A percentile compares a stretch with the other conserved stretches of the same genome.
Evolutionary conservation across 2,113 vertebrate genomes (phyloP).

Genomic region (Chlorodrepanis virens): DNA sequence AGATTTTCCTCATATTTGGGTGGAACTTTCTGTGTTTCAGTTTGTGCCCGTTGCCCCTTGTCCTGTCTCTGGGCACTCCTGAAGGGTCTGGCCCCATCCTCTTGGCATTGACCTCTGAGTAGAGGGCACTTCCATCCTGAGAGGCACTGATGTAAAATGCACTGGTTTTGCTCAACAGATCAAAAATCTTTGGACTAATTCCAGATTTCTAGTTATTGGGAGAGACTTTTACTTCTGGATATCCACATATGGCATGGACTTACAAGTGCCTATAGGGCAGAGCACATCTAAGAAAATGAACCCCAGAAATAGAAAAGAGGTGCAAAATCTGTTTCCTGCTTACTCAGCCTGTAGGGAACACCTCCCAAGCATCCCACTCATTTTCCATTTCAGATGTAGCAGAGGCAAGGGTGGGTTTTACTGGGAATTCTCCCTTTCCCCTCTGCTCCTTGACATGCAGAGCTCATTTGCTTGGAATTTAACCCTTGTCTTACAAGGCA

Average conservation of each 20-base stretch:
- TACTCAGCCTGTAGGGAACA: background rate
- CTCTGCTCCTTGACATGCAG: background rate
- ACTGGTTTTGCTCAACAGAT: background rate
- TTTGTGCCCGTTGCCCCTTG: background rate
- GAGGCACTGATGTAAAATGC: background rate
- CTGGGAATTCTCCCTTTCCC: background rate
- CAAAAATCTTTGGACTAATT: background rate
- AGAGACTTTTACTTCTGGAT: background rate
- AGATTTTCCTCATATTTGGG: background rate
- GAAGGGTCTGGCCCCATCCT: background rate
- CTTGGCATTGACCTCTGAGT: background rate
- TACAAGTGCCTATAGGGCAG: background rate
- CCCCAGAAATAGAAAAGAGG: background rate
- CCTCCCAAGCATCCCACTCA: background rate
- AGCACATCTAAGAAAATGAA: background rate
- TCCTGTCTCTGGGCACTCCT: background rate
- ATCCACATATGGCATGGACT: background rate
- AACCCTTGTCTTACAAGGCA: background rate
- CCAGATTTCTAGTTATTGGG: background rate
- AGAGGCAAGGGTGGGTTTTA: background rate
- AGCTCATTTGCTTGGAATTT: background rate
- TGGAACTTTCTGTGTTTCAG: background rate
- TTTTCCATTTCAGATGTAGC: background rate
- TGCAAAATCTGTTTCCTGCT: background rate
- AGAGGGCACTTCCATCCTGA: background rate